These are phyloP conservation scores for Hormiphora californensis DNA, from an alignment of 37 sponge, comb jelly and placozoan species.

Conservation along the genomic window DNA sequence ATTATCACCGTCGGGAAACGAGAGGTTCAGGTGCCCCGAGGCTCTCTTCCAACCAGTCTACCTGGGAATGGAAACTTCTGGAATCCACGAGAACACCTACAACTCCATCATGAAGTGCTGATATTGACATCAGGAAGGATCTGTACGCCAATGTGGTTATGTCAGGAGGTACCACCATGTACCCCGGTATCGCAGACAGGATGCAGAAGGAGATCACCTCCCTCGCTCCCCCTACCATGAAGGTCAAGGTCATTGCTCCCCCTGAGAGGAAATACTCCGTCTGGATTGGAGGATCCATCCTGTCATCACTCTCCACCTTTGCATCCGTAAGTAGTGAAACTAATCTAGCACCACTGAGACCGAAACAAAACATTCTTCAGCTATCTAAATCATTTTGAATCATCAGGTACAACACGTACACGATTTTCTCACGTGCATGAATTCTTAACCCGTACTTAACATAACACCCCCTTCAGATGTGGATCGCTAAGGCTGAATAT, in stretches of 20 bases:
- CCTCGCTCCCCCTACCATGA: conserved; percentile 66
- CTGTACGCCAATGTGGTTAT: conserved; percentile 55
- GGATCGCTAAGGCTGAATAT: too few species aligned
- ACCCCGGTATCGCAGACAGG: conserved; percentile 64
- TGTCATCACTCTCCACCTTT: conserved; percentile 55
- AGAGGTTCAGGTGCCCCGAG: conserved; percentile 58
- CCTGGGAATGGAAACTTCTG: conserved; percentile 53
- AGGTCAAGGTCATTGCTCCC: conserved; percentile 62
- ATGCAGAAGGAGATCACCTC: conserved; percentile 63
- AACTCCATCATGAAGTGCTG: conserved; percentile 57
- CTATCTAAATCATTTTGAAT: too few species aligned
- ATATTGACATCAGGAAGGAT: conserved; percentile 54
- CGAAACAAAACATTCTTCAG: too few species aligned
- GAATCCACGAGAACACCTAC: conserved; percentile 55
- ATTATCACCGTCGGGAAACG: conserved; percentile 68
- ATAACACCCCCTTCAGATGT: too few species aligned
- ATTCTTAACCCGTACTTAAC: too few species aligned
- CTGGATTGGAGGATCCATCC: conserved; percentile 58
- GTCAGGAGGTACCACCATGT: conserved; percentile 70
- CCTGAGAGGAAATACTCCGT: conserved; percentile 59
- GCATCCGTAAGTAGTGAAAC: background rate
- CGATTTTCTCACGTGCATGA: too few species aligned
- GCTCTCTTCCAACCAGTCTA: conserved; percentile 60
- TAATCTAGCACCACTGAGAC: too few species aligned
- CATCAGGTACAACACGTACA: too few species aligned